Conservation (phyloP, 2,797 vertebrate genomes). For the Amblyraja radiata region DNA sequence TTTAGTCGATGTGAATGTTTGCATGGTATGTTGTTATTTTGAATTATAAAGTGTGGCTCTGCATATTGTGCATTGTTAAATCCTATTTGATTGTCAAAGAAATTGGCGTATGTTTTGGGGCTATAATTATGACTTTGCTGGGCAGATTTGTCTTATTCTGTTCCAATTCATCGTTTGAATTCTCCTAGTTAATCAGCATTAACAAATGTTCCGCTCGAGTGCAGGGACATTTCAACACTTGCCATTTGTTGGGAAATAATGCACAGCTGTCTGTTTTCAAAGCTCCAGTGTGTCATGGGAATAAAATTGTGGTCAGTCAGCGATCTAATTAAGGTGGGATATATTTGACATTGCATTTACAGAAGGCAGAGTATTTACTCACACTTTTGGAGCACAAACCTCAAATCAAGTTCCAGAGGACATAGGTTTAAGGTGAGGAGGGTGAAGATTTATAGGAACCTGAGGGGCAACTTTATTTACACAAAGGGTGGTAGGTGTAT, state of each 20-base stretch:
- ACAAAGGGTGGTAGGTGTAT: no score
- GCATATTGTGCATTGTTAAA: not conserved
- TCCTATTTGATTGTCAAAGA: not conserved
- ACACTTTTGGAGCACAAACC: not conserved
- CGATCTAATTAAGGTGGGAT: not conserved
- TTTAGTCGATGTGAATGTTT: not conserved
- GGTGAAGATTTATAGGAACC: no score
- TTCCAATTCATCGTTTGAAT: not conserved
- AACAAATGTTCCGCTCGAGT: not conserved
- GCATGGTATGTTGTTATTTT: not conserved
- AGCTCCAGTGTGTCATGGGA: not conserved
- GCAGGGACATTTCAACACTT: not conserved
- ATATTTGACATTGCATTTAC: not conserved
- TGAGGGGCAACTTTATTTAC: no score
- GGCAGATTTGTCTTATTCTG: not conserved
- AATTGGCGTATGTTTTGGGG: not conserved
- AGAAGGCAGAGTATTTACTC: not conserved
- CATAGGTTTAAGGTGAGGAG: no score
- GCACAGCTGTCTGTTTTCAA: conserved; percentile 15
- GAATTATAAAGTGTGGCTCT: not conserved
- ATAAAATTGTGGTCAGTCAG: not conserved
- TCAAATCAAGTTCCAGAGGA: no score
- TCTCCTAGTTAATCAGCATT: not conserved
- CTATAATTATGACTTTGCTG: not conserved
- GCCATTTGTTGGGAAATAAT: not conserved